Evolutionary conservation across 2,113 vertebrate species (phyloP), one percentile per base, ranked within the genome.

Genomic region (Rhodinocichla rosea): DNA sequence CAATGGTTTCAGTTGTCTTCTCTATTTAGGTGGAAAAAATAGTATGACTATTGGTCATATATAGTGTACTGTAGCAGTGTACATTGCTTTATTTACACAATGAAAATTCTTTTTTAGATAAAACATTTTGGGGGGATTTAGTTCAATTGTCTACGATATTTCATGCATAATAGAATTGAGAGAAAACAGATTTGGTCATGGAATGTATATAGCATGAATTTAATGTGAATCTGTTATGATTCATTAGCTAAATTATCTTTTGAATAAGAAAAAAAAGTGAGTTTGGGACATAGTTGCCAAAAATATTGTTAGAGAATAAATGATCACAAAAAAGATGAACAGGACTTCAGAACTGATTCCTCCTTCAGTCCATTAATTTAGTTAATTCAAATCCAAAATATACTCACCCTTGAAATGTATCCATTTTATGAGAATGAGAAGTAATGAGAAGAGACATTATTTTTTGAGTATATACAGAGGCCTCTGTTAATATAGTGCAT

Each of bases 301-400:
- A 75, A 84, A 87, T 24, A 70, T 37, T 81, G 3, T 71, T 89
- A 81, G 33, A 85, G 37, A 91, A 79, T 45, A 78, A 94, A 79
- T 47, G 35, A 45, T 19, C 24, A 70, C 13, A 60, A 71, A 82
- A 89, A 69, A 49, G 5, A 55, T 13, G 4, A 80, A 33, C 5
- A 4, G 30, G 19, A 64, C 81, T 91, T 87, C 20, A 87, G 40
- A 59, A 78, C n/a, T 62, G 37, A 82, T 59, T 37, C 12, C 26
- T 76, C 20, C 32, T 76, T 82, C 53, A 69, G 45, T 71, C 17
- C 37, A 56, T 87, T 94, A 81, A 49, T 83, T 84, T 35, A 47
- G 14, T 18, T 82, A 56, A 89, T 84, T 87, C 18, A 87, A 87
- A 91, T 65, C 9, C 23, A 73, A 69, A 73, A 75, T 30, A 15